phyloP scores from a whole-genome alignment of 2,113 vertebrate species.

The Dicaeum eximium region DNA sequence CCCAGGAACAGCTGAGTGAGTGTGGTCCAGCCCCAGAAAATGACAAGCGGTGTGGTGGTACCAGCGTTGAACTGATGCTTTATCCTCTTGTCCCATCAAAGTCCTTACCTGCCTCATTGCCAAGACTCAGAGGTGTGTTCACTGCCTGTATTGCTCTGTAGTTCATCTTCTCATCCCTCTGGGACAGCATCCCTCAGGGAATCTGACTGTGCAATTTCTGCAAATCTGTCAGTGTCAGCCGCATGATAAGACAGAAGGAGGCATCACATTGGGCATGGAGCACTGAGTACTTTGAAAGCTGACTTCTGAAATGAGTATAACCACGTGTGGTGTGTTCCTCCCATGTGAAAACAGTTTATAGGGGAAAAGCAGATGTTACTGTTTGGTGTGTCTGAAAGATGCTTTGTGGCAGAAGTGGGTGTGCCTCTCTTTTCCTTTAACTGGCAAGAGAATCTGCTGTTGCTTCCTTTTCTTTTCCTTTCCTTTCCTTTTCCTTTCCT shows the following conservation, averaged over 20 bases:
- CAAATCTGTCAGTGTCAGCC: not conserved
- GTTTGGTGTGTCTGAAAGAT: not conserved
- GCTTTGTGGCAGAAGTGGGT: not conserved
- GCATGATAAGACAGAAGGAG: not conserved
- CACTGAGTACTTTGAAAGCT: not conserved
- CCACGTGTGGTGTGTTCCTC: not conserved
- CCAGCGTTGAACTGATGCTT: not conserved
- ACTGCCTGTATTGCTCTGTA: not conserved
- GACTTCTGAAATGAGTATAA: not conserved
- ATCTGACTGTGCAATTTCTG: not conserved
- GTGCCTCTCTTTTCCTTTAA: not conserved
- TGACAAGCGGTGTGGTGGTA: not conserved
- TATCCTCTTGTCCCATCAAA: not conserved
- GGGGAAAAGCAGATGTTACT: not conserved
- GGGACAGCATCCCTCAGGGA: not conserved
- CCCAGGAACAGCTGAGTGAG: not conserved
- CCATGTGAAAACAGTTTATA: not conserved
- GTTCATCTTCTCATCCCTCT: not conserved
- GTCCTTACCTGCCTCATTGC: not conserved
- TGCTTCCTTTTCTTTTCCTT: not conserved
- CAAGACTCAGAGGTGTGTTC: not conserved
- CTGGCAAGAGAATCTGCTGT: not conserved
- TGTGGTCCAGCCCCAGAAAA: not conserved
- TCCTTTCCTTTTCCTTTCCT: not conserved
- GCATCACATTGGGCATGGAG: rapidly evolving